Evolutionary conservation across 2,797 vertebrate genomes (phyloP).

Genomic region (Gymnopithys bicolor): DNA sequence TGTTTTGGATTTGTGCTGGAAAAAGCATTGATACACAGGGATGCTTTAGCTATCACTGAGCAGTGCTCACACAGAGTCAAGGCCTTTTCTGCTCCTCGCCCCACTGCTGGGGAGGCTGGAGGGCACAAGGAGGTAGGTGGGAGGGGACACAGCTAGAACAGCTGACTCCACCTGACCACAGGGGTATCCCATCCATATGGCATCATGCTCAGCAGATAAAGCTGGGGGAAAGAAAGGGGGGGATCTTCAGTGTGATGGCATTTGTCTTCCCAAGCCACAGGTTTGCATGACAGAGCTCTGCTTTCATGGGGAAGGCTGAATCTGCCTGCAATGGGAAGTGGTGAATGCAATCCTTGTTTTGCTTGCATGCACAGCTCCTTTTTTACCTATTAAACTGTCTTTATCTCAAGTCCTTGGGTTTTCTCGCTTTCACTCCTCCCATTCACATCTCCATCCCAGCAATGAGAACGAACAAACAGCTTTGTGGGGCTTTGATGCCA

Average conservation of each 20-base stretch:
- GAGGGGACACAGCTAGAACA: neutral
- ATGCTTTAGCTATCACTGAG: neutral
- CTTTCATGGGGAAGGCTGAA: neutral
- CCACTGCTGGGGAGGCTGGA: fast-evolving
- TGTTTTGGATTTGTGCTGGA: neutral
- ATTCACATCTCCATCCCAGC: neutral
- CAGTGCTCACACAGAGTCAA: fast-evolving
- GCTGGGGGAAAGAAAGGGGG: fast-evolving
- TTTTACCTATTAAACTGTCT: neutral
- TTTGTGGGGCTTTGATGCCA: neutral
- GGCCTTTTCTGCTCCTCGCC: too few species aligned
- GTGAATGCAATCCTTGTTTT: neutral
- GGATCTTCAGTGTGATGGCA: neutral
- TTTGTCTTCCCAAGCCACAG: neutral
- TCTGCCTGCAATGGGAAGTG: neutral
- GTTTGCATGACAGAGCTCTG: fast-evolving
- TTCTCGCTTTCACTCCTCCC: neutral
- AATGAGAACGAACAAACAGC: neutral
- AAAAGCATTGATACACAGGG: fast-evolving
- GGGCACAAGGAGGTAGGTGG: fast-evolving
- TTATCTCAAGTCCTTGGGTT: neutral
- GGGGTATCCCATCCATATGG: neutral
- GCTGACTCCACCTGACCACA: neutral
- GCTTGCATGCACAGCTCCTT: neutral
- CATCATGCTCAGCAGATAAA: neutral